Evolutionary conservation across 2,888 invertebrate genomes (phyloP).

Genomic region (Dryobota labecula): DNA sequence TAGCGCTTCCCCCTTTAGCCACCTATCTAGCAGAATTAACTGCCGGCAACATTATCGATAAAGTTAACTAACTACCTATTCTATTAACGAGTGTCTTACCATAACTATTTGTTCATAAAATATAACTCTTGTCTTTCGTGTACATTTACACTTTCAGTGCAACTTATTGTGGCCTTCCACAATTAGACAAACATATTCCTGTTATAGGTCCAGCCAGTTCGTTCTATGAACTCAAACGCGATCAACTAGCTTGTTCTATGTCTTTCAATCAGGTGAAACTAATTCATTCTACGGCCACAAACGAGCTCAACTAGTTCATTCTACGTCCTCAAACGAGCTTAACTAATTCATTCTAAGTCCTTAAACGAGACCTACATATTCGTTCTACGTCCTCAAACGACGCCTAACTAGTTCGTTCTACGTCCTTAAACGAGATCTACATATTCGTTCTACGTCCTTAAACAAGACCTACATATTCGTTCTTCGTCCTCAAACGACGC

Average conservation of each 20-base stretch:
- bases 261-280: background rate
- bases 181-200: background rate
- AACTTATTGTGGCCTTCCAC: background rate
- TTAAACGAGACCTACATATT: background rate
- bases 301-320: background rate
- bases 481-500: background rate
- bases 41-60: background rate
- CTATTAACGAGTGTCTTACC: background rate
- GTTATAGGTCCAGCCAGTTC: background rate
- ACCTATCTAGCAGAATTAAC: conserved; percentile 10
- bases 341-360: background rate
- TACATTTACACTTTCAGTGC: background rate
- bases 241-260: too few relatives aligned
- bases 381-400: background rate
- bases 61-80: conserved; percentile 5
- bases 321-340: background rate
- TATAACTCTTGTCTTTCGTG: background rate
- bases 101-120: background rate
- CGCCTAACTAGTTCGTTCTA: background rate
- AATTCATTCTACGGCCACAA: too few relatives aligned
- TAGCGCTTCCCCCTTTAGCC: too few relatives aligned
- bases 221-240: too few relatives aligned
- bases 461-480: background rate
- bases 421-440: background rate
- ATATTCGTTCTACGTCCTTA: background rate